Conservation (phyloP, 2,797 vertebrate species). For the Babyrousa celebensis region DNA sequence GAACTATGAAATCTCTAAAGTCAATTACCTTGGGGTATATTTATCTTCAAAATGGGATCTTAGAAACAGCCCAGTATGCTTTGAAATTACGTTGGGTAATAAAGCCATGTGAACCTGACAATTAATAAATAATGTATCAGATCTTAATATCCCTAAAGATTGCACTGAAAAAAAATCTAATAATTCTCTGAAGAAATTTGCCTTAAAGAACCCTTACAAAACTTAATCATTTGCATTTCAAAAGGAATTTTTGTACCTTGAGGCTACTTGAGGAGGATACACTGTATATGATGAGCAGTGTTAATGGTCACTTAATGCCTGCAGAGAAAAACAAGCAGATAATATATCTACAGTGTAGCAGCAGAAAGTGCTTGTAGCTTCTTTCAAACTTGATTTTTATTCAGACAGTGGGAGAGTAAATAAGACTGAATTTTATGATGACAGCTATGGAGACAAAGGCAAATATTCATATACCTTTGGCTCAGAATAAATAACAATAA, state of each 20-base stretch:
- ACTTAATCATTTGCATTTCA: constrained; percentile 56
- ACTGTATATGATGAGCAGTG: not conserved
- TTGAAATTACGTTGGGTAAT: constrained; percentile 43
- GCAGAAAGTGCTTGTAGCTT: not conserved
- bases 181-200: not conserved
- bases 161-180: constrained; percentile 38
- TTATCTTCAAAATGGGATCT: constrained; percentile 59
- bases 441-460: not conserved
- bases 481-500: not conserved
- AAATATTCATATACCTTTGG: constrained; percentile 5
- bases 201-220: constrained; percentile 39
- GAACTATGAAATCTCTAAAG: not conserved
- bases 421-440: not conserved
- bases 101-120: not conserved
- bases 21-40: not conserved
- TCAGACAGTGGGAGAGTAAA: not conserved
- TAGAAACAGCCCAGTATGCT: not conserved
- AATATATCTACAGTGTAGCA: not conserved
- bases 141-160: constrained; percentile 49
- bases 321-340: not conserved
- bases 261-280: not conserved
- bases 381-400: constrained; percentile 13
- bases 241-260: not conserved
- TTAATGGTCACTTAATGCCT: not conserved
- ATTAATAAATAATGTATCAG: constrained; percentile 5